Base-by-base conservation (phyloP, 2,888 invertebrate genomes). In the Caenorhabditis doughertyi region DNA sequence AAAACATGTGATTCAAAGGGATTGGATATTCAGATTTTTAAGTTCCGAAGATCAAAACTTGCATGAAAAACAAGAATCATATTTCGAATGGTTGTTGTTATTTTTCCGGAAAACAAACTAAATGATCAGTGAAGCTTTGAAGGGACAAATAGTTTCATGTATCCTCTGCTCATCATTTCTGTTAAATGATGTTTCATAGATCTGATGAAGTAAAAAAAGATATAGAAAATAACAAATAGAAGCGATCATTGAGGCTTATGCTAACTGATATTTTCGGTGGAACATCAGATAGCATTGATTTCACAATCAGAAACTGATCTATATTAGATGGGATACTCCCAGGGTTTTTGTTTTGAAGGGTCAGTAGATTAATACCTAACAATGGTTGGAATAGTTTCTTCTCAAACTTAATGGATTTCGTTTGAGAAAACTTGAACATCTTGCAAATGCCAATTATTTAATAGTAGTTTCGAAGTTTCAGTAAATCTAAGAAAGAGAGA, bases 11-110 rank as follows among this genome's bases (percentile, higher is more conserved):
- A 65, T 65, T 64, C 23, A 39, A 39, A 32, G 21, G 23, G 58
- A 21, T 3, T 29, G 21, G 56, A 60, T 60, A 60, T 60, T 60
- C 60, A 60, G 42, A 60, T 60, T 64, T 47, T n/a, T n/a, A 64
- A 3, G 16, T 18, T 13, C 49, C 47, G 51, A 11, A 65, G 47
- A 65, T 65, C 47, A 39, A 9, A 13, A 39, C 9, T 2, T 13
- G 2, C 39, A 65, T 25, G 47, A n/a, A 29, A 51, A 65, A 51
- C 65, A 65, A 49, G 51, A 11, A 25, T 65, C 65, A 51, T 18
- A 51, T 51, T 65, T 65, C 49, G 39, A 51, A 2, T 65, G 51
- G 29, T 64, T 64, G 51, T 65, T 51, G 51, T 47, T n/a, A 18
- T 18, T 47, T 47, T 18, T n/a, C 18, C 13, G 18, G 18, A 47